Evolutionary conservation across 2,113 vertebrate species (phyloP).

Genomic region (Otolemur garnettii): DNA sequence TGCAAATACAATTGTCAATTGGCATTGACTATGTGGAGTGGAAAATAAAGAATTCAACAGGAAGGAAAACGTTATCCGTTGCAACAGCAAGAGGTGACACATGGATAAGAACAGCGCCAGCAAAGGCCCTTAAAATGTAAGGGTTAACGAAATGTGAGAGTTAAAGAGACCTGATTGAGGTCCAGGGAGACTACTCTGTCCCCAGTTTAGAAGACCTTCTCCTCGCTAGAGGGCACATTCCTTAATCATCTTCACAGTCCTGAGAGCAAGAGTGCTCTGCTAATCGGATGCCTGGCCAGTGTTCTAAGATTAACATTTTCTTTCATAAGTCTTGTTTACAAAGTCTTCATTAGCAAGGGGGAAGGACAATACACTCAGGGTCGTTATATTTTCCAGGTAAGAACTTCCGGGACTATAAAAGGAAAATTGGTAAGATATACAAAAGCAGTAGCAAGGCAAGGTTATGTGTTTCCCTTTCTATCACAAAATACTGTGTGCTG

Average conservation of each 20-base stretch:
- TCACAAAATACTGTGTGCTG: background rate
- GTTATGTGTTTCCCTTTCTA: background rate
- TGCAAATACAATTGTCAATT: background rate
- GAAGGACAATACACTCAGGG: background rate
- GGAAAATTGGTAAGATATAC: background rate
- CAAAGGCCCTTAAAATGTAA: background rate
- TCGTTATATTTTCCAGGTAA: conserved; percentile 7
- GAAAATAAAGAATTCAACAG: background rate
- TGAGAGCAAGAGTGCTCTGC: background rate
- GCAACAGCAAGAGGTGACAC: background rate
- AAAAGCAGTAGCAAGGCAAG: background rate
- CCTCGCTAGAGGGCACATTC: background rate
- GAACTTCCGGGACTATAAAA: background rate
- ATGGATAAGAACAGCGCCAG: background rate
- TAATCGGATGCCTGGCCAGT: conserved; percentile 23
- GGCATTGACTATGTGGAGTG: background rate
- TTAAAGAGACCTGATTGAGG: background rate
- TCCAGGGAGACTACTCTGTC: background rate
- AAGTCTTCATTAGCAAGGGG: background rate
- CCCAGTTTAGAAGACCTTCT: background rate
- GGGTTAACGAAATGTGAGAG: background rate
- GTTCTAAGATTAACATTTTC: conserved; percentile 21
- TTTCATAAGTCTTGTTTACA: conserved; percentile 16
- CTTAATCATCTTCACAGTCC: conserved; percentile 18
- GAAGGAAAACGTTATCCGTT: background rate